Percentiles rank a stretch among this genome's conserved stretches.
Evolutionary conservation across 2,113 vertebrate species (phyloP).

Genomic region (Mus pahari): DNA sequence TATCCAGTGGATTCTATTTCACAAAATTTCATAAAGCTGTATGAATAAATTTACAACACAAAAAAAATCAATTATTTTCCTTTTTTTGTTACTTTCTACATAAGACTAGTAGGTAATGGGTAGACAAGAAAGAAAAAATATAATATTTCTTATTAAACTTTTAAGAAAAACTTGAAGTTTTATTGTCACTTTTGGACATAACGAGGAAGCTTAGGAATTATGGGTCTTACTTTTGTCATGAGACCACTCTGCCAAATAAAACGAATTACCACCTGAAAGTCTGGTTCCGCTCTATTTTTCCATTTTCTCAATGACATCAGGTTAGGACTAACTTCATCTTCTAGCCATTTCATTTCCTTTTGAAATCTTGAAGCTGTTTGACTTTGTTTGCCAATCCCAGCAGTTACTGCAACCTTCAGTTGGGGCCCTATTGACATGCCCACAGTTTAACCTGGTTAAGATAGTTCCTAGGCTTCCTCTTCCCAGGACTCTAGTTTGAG

Average conservation of each 20-base stretch:
- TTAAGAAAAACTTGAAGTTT: background rate
- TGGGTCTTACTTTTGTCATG: background rate
- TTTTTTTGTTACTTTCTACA: background rate
- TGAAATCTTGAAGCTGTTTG: background rate
- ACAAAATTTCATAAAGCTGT: slow-evolving; percentile 18
- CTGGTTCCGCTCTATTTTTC: slow-evolving; percentile 29
- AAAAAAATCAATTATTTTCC: background rate
- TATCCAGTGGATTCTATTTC: background rate
- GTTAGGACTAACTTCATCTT: slow-evolving; percentile 6
- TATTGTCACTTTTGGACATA: background rate
- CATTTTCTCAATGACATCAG: slow-evolving; percentile 23
- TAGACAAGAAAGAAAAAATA: background rate
- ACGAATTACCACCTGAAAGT: slow-evolving; percentile 23
- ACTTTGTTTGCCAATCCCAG: background rate
- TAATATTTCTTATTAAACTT: slow-evolving; percentile 35
- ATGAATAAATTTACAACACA: background rate
- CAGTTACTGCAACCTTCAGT: background rate
- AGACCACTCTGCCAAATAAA: slow-evolving; percentile 33
- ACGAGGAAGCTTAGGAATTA: background rate
- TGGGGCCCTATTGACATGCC: background rate
- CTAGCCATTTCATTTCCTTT: background rate
- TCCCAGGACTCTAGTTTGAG: background rate
- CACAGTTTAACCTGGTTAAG: background rate
- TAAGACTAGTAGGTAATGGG: background rate
- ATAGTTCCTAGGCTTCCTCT: background rate